Conservation (phyloP, 2,888 invertebrate species). For the Zootermopsis nevadensis region DNA sequence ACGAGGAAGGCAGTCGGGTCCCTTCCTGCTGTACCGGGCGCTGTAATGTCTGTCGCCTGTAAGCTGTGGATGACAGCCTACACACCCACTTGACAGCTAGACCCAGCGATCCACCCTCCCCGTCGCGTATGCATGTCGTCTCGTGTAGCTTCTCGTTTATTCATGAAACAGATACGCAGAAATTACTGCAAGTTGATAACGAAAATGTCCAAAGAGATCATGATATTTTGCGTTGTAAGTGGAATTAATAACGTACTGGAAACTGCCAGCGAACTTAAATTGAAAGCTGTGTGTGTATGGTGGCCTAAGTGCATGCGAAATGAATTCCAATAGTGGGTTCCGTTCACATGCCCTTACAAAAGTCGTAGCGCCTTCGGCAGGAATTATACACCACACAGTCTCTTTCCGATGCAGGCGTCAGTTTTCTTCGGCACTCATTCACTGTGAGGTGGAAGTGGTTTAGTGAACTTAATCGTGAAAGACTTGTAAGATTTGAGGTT, state of each 20-base stretch:
- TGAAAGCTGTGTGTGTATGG: background rate
- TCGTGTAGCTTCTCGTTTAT: conserved; percentile 18
- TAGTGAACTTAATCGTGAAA: no score
- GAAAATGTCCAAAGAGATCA: conserved; percentile 31
- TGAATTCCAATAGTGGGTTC: background rate
- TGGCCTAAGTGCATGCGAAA: background rate
- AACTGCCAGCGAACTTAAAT: conserved; percentile 4
- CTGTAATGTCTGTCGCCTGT: background rate
- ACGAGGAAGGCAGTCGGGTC: conserved; percentile 2
- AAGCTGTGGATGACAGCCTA: conserved; percentile 25
- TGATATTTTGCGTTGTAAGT: conserved; percentile 4
- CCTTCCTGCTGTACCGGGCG: background rate
- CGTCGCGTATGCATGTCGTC: background rate
- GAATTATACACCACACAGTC: no score
- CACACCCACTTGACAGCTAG: conserved; percentile 26
- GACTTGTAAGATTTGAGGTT: no score
- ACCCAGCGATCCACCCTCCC: conserved; percentile 6
- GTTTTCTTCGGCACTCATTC: no score
- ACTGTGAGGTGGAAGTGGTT: no score
- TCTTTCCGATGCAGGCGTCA: no score
- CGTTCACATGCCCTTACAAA: background rate
- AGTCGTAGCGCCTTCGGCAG: no score
- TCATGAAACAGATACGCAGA: conserved; percentile 10
- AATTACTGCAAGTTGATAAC: conserved; percentile 18
- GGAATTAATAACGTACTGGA: background rate